A percentile compares a stretch with the other conserved stretches of the same genome.
Evolutionary conservation across 2,888 invertebrate species (phyloP).

Genomic region (Agapostemon virescens): DNA sequence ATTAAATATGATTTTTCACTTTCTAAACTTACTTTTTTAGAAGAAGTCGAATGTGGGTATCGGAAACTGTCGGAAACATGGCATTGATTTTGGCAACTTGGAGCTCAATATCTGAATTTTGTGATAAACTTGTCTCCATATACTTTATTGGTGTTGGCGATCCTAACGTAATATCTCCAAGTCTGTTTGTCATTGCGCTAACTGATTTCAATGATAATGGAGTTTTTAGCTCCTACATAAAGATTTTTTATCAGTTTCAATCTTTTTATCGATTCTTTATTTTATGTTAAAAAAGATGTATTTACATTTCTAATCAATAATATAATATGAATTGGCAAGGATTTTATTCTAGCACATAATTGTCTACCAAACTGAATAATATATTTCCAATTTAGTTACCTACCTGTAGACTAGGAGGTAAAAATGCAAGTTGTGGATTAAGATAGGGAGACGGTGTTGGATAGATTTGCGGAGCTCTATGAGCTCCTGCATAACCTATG

Average conservation of each 20-base stretch:
- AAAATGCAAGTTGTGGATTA: conserved; percentile 80
- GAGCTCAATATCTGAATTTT: conserved; percentile 86
- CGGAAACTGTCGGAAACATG: conserved; percentile 95
- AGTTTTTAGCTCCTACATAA: conserved; percentile 77
- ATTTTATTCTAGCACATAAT: conserved; percentile 8
- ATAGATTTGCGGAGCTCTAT: conserved; percentile 79
- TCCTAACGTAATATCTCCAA: conserved; percentile 78
- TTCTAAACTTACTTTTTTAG: conserved; percentile 90
- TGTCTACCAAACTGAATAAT: conserved; percentile 6
- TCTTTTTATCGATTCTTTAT: background rate
- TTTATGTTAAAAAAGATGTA: conserved; percentile 12
- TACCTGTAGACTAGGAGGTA: conserved; percentile 79
- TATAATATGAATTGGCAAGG: background rate
- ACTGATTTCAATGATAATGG: conserved; percentile 76
- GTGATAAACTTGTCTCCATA: conserved; percentile 84
- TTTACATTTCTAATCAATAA: background rate
- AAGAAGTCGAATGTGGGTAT: conserved; percentile 92
- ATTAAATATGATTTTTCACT: background rate
- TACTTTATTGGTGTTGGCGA: conserved; percentile 77
- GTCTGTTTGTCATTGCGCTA: conserved; percentile 77
- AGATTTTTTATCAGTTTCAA: conserved; percentile 18
- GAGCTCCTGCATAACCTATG: conserved; percentile 77
- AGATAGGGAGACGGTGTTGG: conserved; percentile 78
- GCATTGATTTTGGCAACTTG: conserved; percentile 90
- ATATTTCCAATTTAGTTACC: conserved; percentile 38